Evolutionary conservation across 1,140 invertebrate genomes (phyloP), one percentile per base, ranked within the genome.

Genomic region (Galleria mellonella): DNA sequence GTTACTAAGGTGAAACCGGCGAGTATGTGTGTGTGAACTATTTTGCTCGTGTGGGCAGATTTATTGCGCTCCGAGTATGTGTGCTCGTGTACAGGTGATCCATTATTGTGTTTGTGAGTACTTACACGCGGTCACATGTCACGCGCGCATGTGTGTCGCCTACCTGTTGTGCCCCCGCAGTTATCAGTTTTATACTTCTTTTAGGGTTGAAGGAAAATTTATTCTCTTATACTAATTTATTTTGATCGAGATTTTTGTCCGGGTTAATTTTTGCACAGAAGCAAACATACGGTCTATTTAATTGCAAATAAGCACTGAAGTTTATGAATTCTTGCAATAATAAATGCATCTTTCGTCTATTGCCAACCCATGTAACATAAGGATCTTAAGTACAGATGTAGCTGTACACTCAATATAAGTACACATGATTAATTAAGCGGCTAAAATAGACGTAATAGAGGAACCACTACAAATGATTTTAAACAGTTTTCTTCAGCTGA

Each of bases 81-180:
- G 73, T 75, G 72, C 40, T 60, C 46, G 6, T 23, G 64, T 59
- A 74, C 73, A 74, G 66, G 73, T 76, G 71, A 79, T 76, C 67
- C 65, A 37, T 65, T 62, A 63, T 72, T 71, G 66, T 74, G 62
- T 63, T 51, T 29, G 48, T 41, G 33, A 44, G 56, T 64, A 48
- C 55, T 50, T 46, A 64, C 59, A 51, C 60, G 61, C 72, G 68
- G 72, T 76, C 77, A 78, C 73, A 73, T 75, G 76, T 83, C 74
- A 75, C 33, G 46, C 46, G 59, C 47, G 53, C 46, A 29, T 75
- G 70, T 77, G 67, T 78, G 71, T 55, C 55, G 62, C 66, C 77
- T 78, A 72, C 75, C 78, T 74, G 73, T 74, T 63, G 77, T 72
- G 72, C 74, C 70, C 71, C 67, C 69, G 72, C 63, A 70, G 60